These are phyloP conservation scores for Apis mellifera DNA, from an alignment of 1,140 invertebrate genomes.

Conservation along the genomic window DNA sequence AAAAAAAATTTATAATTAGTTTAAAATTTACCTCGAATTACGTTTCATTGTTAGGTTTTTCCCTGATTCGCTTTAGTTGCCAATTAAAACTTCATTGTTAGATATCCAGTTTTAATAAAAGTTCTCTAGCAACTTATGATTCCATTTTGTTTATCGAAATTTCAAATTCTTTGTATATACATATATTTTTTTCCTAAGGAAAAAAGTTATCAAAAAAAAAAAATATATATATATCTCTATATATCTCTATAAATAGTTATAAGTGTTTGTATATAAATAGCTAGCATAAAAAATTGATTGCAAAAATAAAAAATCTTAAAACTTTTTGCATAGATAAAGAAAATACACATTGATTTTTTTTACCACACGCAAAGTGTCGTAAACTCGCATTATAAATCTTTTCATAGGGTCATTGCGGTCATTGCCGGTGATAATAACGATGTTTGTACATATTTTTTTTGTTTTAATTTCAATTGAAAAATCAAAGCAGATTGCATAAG, in stretches of 20 bases:
- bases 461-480: slow-evolving; percentile 14
- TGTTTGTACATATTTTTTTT: slow-evolving; percentile 15
- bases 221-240: too few species aligned
- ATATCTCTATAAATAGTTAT: too few species aligned
- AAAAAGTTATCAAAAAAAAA: too few species aligned
- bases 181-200: too few species aligned
- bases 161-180: too few species aligned
- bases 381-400: neutral
- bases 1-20: neutral
- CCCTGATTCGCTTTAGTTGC: neutral
- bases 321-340: neutral
- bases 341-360: neutral
- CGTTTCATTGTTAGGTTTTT: neutral
- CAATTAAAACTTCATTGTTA: neutral
- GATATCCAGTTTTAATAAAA: neutral
- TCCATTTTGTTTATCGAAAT: neutral
- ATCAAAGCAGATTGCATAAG: neutral
- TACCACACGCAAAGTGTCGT: neutral
- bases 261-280: too few species aligned
- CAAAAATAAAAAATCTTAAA: too few species aligned
- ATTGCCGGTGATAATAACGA: slow-evolving; percentile 52
- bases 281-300: too few species aligned
- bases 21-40: neutral
- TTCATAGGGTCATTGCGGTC: slow-evolving; percentile 41
- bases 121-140: neutral